A percentile compares a stretch with the other conserved stretches of the same genome.
Conservation (phyloP, 2,888 invertebrate genomes). For the Drosophila colorata region DNA sequence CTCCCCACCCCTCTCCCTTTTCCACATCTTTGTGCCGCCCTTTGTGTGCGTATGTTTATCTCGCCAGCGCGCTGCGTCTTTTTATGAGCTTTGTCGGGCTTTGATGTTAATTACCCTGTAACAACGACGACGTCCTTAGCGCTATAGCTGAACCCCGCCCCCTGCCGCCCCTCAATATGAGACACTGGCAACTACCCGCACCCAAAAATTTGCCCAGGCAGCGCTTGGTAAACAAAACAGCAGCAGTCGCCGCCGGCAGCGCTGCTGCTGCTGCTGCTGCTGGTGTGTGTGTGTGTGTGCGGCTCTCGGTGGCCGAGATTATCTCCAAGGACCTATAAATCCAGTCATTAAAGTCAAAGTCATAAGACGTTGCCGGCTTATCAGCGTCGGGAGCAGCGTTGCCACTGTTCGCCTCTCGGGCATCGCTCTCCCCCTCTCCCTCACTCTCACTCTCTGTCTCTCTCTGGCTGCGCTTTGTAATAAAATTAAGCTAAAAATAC, state of each 20-base stretch:
- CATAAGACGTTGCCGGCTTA: conserved; percentile 82
- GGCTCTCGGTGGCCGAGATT: conserved; percentile 73
- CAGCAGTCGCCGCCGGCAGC: conserved; percentile 36
- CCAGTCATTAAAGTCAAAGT: conserved; percentile 85
- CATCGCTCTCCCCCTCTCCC: background rate
- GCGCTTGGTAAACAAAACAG: conserved; percentile 78
- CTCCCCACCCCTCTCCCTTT: background rate
- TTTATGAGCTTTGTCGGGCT: conserved; percentile 81
- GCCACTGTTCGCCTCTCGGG: conserved; percentile 29
- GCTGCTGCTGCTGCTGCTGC: conserved; percentile 6
- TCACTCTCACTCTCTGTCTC: background rate
- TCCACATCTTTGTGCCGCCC: background rate
- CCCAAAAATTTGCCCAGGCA: conserved; percentile 18
- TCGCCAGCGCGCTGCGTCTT: conserved; percentile 68
- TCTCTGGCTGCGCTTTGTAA: conserved; percentile 57
- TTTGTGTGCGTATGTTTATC: conserved; percentile 63
- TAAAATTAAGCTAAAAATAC: conserved; percentile 68
- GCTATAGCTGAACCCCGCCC: conserved; percentile 19
- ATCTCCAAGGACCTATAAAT: conserved; percentile 85
- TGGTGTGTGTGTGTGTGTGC: conserved; percentile 28
- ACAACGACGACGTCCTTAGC: conserved; percentile 69
- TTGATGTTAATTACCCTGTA: conserved; percentile 84
- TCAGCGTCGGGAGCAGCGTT: conserved; percentile 54
- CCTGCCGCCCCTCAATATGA: background rate
- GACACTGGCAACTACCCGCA: conserved; percentile 21